These are phyloP conservation scores for Sphaerophoria taeniata DNA, from an alignment of 2,888 invertebrate genomes.

Conservation along the genomic window DNA sequence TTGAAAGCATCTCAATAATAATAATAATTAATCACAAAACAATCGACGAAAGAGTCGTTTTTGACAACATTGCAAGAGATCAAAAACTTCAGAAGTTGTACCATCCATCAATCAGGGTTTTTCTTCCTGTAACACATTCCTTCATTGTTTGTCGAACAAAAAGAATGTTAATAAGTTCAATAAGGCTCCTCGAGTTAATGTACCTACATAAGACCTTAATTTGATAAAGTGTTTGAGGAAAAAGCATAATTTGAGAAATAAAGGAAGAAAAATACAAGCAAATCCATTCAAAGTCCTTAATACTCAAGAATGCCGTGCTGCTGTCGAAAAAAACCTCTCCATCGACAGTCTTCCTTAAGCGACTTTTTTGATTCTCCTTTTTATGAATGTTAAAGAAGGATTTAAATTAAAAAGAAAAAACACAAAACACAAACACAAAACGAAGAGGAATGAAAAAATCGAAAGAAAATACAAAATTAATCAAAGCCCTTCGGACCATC, in stretches of 20 bases:
- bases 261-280: neutral
- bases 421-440: neutral
- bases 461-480: slow-evolving; percentile 28
- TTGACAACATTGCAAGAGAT: neutral
- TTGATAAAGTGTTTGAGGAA: slow-evolving; percentile 22
- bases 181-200: slow-evolving; percentile 17
- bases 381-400: neutral
- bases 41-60: no score
- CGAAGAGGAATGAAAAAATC: neutral
- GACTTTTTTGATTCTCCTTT: neutral
- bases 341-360: no score
- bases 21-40: no score
- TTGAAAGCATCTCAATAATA: no score
- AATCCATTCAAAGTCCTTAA: slow-evolving; percentile 10
- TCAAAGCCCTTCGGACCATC: slow-evolving; percentile 38
- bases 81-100: no score
- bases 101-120: slow-evolving; percentile 18
- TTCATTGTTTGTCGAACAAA: neutral
- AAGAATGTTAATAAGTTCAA: slow-evolving; percentile 23
- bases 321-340: neutral
- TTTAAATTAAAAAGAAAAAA: neutral
- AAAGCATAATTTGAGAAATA: neutral
- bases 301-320: neutral
- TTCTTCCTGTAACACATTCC: no score
- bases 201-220: slow-evolving; percentile 19